phyloP scores from a whole-genome alignment of 2,797 vertebrate species.

The Poeciliopsis presidionis region DNA sequence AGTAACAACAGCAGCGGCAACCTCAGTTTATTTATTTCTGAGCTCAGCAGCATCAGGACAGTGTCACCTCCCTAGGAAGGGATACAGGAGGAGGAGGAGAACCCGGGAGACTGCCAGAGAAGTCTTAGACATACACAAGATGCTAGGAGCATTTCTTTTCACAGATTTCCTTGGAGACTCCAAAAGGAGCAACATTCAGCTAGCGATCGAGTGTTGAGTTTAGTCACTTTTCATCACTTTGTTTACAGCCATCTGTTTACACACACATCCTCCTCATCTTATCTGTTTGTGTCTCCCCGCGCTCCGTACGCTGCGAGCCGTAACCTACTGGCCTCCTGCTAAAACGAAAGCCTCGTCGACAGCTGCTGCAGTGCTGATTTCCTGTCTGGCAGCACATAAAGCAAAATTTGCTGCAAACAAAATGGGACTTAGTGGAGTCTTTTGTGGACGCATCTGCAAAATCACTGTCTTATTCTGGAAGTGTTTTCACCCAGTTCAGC shows the following conservation, averaged over 20 bases:
- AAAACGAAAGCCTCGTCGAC: slow-evolving; percentile 36
- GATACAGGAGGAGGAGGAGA: slow-evolving; percentile 40
- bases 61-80: slow-evolving; percentile 62
- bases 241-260: slow-evolving; percentile 79
- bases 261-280: slow-evolving; percentile 50
- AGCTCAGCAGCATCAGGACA: slow-evolving; percentile 46
- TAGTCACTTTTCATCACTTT: slow-evolving; percentile 76
- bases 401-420: slow-evolving; percentile 48
- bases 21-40: slow-evolving; percentile 71
- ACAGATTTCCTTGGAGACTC: slow-evolving; percentile 62
- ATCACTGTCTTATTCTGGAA: slow-evolving; percentile 23
- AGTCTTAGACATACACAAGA: slow-evolving; percentile 60
- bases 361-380: slow-evolving; percentile 54
- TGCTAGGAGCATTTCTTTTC: slow-evolving; percentile 36
- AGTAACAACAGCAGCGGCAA: slow-evolving; percentile 39
- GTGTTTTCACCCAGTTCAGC: slow-evolving; percentile 17
- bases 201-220: slow-evolving; percentile 55
- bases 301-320: slow-evolving; percentile 32
- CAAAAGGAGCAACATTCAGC: slow-evolving; percentile 50
- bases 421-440: slow-evolving; percentile 52
- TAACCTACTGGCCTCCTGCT: slow-evolving; percentile 57
- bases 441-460: slow-evolving; percentile 47
- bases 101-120: slow-evolving; percentile 51
- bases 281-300: slow-evolving; percentile 28
- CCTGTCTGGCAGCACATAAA: slow-evolving; percentile 42